Percentiles rank a stretch among this genome's conserved stretches.
Conservation (phyloP, 2,888 invertebrate species). For the Lycaena phlaeas region DNA sequence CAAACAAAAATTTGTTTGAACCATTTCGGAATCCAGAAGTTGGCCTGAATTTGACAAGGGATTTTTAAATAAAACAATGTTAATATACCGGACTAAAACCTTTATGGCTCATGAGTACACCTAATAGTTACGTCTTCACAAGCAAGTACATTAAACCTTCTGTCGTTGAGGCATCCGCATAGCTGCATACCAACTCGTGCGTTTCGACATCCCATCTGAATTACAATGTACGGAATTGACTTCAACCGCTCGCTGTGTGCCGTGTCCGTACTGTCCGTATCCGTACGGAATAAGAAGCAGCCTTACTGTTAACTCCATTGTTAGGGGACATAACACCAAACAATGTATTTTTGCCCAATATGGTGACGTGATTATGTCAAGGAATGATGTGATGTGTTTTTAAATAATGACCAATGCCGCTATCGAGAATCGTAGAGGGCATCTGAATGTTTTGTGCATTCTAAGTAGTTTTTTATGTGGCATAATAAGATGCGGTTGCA, state of each 20-base stretch:
- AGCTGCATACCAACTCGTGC: slow-evolving; percentile 61
- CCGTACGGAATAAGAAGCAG: slow-evolving; percentile 69
- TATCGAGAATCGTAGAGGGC: slow-evolving; percentile 39
- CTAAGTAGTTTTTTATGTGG: slow-evolving; percentile 25
- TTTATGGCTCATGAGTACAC: too few relatives aligned
- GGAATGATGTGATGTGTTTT: slow-evolving; percentile 57
- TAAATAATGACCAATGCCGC: slow-evolving; percentile 50
- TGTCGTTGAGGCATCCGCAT: slow-evolving; percentile 43
- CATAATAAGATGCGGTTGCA: slow-evolving; percentile 1
- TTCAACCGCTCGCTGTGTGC: slow-evolving; percentile 40
- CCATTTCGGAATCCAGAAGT: too few relatives aligned
- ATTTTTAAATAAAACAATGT: too few relatives aligned
- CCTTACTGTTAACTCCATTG: slow-evolving; percentile 67
- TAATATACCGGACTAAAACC: too few relatives aligned
- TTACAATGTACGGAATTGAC: slow-evolving; percentile 62
- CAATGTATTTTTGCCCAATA: slow-evolving; percentile 68
- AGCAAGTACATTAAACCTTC: slow-evolving; percentile 30
- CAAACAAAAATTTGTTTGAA: too few relatives aligned
- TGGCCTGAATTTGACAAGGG: too few relatives aligned
- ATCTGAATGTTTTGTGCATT: slow-evolving; percentile 35
- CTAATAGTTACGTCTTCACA: slow-evolving; percentile 15
- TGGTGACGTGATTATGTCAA: slow-evolving; percentile 65
- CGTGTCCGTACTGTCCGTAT: too few relatives aligned
- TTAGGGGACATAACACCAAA: slow-evolving; percentile 52
- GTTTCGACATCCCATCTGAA: slow-evolving; percentile 64